A percentile compares a stretch with the other conserved stretches of the same genome.
phyloP scores from a whole-genome alignment of 2,113 vertebrate genomes.

The Archilochus colubris region DNA sequence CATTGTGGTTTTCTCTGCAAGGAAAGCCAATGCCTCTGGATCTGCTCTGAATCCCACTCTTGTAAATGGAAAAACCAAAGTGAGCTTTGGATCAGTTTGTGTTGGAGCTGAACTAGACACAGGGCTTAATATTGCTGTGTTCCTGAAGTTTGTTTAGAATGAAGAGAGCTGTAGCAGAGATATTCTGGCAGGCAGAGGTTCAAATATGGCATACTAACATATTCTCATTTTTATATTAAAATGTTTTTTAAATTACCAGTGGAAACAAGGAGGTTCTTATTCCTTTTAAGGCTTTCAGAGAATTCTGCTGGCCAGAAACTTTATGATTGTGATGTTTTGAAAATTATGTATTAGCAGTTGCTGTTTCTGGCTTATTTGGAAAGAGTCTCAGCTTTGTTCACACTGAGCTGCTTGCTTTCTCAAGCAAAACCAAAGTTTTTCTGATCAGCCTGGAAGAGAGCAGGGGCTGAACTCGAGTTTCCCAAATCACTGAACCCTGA shows the following conservation, averaged over 20 bases:
- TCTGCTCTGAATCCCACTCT: constrained; percentile 6
- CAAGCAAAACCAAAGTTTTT: background rate
- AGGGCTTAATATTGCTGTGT: background rate
- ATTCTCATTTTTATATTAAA: constrained; percentile 18
- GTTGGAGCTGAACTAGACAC: background rate
- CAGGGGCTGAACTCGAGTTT: background rate
- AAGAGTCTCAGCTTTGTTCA: background rate
- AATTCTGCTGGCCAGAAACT: background rate
- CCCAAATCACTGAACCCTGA: background rate
- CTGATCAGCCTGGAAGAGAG: background rate
- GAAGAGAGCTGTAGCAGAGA: background rate
- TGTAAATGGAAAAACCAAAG: constrained; percentile 47
- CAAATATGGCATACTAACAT: background rate
- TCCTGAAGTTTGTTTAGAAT: constrained; percentile 2
- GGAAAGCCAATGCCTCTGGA: background rate
- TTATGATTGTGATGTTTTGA: background rate
- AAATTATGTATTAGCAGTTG: background rate
- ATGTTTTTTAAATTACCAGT: background rate
- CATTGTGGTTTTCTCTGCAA: constrained; percentile 21
- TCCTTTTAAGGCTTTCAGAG: constrained; percentile 23
- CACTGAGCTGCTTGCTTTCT: background rate
- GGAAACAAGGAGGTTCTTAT: background rate
- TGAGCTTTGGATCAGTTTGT: constrained; percentile 38
- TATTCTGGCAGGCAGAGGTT: background rate
- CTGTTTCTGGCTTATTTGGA: background rate